phyloP scores from a whole-genome alignment of 2,888 invertebrate species.

The Tyria jacobaeae region DNA sequence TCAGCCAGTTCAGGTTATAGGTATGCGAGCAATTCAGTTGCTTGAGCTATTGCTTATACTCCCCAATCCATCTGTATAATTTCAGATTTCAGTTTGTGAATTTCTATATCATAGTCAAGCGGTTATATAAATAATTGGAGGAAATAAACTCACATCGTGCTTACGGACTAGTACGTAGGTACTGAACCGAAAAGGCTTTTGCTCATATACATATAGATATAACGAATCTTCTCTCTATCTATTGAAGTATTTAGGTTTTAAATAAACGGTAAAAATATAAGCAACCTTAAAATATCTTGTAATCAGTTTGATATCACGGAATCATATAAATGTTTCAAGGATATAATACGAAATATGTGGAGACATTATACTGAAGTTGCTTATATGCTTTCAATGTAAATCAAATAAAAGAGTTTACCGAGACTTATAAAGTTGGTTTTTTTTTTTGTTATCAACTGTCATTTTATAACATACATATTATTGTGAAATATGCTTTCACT shows the following conservation, averaged over 20 bases:
- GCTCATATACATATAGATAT: background rate
- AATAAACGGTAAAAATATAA: conserved; percentile 1
- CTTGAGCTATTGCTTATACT: too few species aligned
- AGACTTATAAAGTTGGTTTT: background rate
- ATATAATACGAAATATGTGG: background rate
- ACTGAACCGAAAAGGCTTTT: conserved; percentile 7
- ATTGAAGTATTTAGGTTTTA: conserved; percentile 7
- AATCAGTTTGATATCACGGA: background rate
- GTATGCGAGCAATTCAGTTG: too few species aligned
- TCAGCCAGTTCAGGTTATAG: too few species aligned
- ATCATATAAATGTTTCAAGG: background rate
- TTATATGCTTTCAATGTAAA: background rate
- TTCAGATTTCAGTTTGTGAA: background rate
- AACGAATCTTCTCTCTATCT: background rate
- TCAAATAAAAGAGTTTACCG: background rate
- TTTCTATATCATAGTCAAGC: background rate
- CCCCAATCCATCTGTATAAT: conserved; percentile 23
- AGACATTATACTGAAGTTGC: background rate
- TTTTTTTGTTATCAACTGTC: background rate
- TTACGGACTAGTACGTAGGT: conserved; percentile 1
- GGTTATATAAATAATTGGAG: conserved; percentile 12
- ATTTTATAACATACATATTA: background rate
- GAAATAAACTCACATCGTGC: conserved; percentile 8
- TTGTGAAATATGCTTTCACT: too few species aligned
- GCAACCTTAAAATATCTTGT: background rate